Evolutionary conservation across 2,797 vertebrate genomes (phyloP), one percentile per base, ranked within the genome.

Genomic region (Melopsittacus undulatus): DNA sequence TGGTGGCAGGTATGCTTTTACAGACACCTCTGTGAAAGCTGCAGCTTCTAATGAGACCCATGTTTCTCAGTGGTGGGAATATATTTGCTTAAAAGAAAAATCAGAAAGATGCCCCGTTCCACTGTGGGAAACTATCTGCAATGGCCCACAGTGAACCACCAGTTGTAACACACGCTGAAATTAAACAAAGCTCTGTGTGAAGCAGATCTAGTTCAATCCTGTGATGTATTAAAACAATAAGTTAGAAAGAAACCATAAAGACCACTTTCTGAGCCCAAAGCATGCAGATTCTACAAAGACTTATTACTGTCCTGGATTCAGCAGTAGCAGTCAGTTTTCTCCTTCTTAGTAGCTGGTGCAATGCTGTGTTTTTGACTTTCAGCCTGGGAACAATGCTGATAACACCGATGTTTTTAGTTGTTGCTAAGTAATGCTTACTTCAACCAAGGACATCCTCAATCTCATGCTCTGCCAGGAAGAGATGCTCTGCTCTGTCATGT

Each of bases 141-240:
- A 5, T 2, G n/a, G 14, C n/a, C 14, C 54, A 7, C 13, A 29
- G 7, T 2, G 27, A 78, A 43, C n/a, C 26, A 42, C 19, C 6
- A 1, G 38, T 12, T 52, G 11, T 30, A n/a, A 38, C 3, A 2
- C 1, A 13, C 0, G 7, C n/a, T 21, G 40, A n/a, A 32, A 34
- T 9, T 17, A 34, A 73, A 52, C 8, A n/a, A 43, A 67, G 59
- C 43, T 57, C 38, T 29, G n/a, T 2, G 14, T 14, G 40, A 54
- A 36, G 54, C 27, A 24, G 7, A 49, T 22, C 48, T 26, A n/a
- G 16, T 19, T 30, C 36, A 5, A 34, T 66, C 42, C 74, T 61
- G 54, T 6, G 5, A 54, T 38, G 18, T 4, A 2, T 40, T 29
- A 42, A 24, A 70, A 64, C 7, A 15, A 3, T 1, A 11, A 32